A percentile compares a stretch with the other conserved stretches of the same genome.
Evolutionary conservation across 2,113 vertebrate genomes (phyloP).

Genomic region (Triplophysa tibetana): DNA sequence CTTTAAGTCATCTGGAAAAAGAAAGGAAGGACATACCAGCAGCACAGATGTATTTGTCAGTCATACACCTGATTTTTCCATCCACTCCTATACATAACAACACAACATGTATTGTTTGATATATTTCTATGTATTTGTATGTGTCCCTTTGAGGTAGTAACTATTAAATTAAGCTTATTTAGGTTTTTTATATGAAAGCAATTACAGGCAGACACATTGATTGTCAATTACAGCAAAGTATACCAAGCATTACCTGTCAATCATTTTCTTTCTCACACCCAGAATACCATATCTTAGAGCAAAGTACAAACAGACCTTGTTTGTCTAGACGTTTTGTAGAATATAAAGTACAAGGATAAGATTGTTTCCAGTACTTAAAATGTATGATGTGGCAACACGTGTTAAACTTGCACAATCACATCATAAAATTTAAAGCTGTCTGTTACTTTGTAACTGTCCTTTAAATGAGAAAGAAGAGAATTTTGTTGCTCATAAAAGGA

Average conservation of each 20-base stretch:
- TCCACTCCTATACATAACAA: constrained; percentile 36
- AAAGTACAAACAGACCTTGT: constrained; percentile 36
- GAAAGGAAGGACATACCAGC: constrained; percentile 42
- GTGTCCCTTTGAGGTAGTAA: constrained; percentile 52
- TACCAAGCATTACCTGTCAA: neutral
- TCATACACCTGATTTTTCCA: constrained; percentile 38
- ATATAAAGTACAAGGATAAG: constrained; percentile 33
- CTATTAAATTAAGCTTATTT: constrained; percentile 39
- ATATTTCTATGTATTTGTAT: constrained; percentile 1
- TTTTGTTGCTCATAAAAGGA: constrained; percentile 19
- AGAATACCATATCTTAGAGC: constrained; percentile 6
- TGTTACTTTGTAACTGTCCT: neutral
- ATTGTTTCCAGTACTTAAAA: constrained; percentile 11
- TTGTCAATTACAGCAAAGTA: constrained; percentile 42
- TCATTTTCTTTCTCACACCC: neutral
- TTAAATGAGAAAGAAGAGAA: constrained; percentile 12
- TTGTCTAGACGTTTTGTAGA: constrained; percentile 30
- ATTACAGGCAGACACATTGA: constrained; percentile 40
- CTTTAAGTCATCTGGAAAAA: constrained; percentile 23
- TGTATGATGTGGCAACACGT: constrained; percentile 18
- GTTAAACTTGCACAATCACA: neutral
- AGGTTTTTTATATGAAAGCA: constrained; percentile 28
- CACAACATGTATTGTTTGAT: constrained; percentile 21
- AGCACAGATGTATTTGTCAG: constrained; percentile 49
- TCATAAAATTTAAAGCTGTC: neutral